Base-by-base conservation (phyloP, 2,113 vertebrate genomes). In the Hypomesus transpacificus region DNA sequence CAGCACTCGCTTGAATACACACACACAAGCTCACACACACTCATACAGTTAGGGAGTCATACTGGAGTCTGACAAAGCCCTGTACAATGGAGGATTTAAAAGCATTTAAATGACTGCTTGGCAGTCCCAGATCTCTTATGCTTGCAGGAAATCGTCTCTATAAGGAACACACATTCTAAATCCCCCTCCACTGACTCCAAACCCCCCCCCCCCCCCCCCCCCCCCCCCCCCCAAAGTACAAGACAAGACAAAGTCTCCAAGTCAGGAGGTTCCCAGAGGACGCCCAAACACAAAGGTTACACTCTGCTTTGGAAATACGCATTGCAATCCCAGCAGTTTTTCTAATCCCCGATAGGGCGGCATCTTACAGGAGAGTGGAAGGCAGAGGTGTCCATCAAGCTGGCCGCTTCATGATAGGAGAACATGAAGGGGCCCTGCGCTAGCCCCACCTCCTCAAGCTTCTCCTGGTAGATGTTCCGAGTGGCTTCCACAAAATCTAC, bases 301-400 rank as follows among this genome's bases (percentile, higher is more conserved):
- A 24, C 13, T 26, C 1, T 7, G 21, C 5, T 24, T 31, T 61
- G 28, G 24, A 28, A 61, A 61, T 21, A 58, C 4, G 56, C 11
- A 58, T 8, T 21, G 24, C 20, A 60, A 24, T 60, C 58, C 13
- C 21, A 6, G 21, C 58, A 11, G 52, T 56, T 39, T 31, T 59
- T 24, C 4, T 14, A n/a, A 31, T 17, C 14, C 21, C 20, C 7
- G 21, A 17, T 56, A 2, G 17, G n/a, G 54, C 16, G 20, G 53
- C 46, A 26, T 28, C 92, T 94, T 83, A 96, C 94, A 20, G 70
- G 91, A 3, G 95, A 95, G 68, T 95, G 94, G 75, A 96, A 96
- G 75, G 95, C 95, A 0, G 94, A 95, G 0, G 93, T 95, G 71
- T 96, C 95, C 92, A 96, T 90, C 83, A 96, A 84, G 75, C 86